Evolutionary conservation across 2,113 vertebrate genomes (phyloP).

Genomic region (Spheniscus mendiculus): DNA sequence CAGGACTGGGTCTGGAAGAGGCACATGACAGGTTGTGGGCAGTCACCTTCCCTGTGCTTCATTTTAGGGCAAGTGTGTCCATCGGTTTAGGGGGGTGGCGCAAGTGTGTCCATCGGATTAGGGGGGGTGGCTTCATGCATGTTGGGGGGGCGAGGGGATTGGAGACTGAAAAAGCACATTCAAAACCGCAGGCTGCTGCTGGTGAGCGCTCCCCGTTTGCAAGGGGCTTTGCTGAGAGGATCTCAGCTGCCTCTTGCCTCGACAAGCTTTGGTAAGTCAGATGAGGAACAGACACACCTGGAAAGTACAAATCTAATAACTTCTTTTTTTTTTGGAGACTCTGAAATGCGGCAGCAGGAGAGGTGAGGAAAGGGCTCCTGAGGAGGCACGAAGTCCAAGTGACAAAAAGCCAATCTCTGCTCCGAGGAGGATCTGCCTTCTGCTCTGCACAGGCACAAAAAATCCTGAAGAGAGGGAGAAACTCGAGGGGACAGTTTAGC

Average conservation of each 20-base stretch:
- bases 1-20: background rate
- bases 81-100: no score
- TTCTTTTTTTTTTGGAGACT: background rate
- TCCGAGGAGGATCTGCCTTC: background rate
- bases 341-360: background rate
- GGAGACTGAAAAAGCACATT: background rate
- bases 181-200: background rate
- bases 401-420: background rate
- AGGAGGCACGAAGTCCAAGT: background rate
- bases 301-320: background rate
- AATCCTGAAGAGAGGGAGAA: background rate
- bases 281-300: background rate
- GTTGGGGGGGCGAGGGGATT: fast-evolving
- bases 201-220: background rate
- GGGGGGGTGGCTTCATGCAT: background rate
- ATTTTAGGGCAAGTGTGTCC: background rate
- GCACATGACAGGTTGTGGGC: fast-evolving
- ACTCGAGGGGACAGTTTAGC: background rate
- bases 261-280: background rate
- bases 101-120: fast-evolving
- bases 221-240: background rate
- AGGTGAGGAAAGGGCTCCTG: background rate
- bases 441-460: background rate
- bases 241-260: background rate
- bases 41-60: background rate